Percentiles rank a stretch among this genome's conserved stretches.
Conservation (phyloP, 2,888 invertebrate genomes). For the Siphlonurus alternatus region DNA sequence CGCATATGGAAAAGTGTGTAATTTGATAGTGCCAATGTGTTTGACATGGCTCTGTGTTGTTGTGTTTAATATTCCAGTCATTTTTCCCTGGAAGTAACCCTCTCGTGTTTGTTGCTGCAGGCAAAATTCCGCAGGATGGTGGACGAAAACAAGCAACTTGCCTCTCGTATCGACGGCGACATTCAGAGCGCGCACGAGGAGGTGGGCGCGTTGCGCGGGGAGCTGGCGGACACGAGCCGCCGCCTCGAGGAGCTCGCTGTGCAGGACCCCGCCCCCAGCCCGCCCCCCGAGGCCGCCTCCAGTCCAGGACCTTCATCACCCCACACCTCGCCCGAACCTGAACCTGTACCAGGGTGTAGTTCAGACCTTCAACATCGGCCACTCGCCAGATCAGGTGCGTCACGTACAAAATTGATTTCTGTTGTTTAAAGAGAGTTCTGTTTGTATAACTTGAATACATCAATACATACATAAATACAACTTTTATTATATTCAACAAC, state of each 20-base stretch:
- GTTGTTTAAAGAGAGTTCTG: too few relatives aligned
- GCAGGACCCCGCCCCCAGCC: conserved; percentile 18
- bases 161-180: conserved; percentile 36
- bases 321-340: neutral
- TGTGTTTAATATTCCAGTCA: too few relatives aligned
- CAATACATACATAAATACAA: too few relatives aligned
- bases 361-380: neutral
- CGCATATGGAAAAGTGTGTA: too few relatives aligned
- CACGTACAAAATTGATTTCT: too few relatives aligned
- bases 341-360: neutral
- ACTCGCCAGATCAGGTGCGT: neutral
- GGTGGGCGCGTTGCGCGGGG: conserved; percentile 33
- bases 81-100: too few relatives aligned
- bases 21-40: too few relatives aligned
- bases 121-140: conserved; percentile 76
- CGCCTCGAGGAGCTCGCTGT: conserved; percentile 22
- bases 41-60: too few relatives aligned
- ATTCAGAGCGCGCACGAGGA: conserved; percentile 45
- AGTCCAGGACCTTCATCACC: neutral
- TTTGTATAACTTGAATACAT: too few relatives aligned
- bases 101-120: conserved; percentile 31
- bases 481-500: too few relatives aligned
- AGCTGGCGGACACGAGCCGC: conserved; percentile 34
- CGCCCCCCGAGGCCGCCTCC: conserved; percentile 11
- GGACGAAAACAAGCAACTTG: conserved; percentile 52